phyloP scores from a whole-genome alignment of 2,113 vertebrate genomes.

The Lichenostomus cassidix region DNA sequence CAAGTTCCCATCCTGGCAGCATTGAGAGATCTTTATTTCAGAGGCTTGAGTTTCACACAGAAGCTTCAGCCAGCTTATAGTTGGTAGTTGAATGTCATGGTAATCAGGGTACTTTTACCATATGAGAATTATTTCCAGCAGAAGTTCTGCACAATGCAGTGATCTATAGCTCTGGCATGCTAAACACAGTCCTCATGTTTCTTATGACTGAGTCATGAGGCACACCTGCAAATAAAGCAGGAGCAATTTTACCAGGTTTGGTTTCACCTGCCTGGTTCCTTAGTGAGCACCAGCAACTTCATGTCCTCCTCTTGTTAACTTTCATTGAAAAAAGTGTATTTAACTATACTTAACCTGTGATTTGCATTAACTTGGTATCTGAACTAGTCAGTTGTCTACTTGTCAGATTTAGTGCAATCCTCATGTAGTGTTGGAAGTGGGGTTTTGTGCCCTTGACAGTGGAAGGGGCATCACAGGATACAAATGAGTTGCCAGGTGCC shows the following conservation, averaged over 20 bases:
- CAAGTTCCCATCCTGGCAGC: neutral
- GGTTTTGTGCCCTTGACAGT: neutral
- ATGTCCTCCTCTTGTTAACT: neutral
- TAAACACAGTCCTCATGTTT: neutral
- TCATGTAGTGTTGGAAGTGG: neutral
- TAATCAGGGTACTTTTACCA: neutral
- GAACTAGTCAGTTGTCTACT: neutral
- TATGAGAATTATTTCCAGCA: neutral
- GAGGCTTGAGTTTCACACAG: neutral
- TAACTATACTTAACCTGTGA: neutral
- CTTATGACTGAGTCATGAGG: neutral
- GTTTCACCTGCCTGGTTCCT: neutral
- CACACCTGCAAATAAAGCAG: neutral
- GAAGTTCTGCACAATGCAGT: neutral
- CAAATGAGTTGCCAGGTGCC: neutral
- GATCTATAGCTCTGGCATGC: neutral
- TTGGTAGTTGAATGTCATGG: neutral
- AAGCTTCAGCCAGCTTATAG: neutral
- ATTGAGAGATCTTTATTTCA: neutral
- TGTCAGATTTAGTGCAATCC: neutral
- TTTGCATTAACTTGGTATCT: neutral
- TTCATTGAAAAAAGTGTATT: neutral
- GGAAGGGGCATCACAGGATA: neutral
- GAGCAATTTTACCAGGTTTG: neutral
- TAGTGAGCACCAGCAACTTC: neutral